phyloP scores from a whole-genome alignment of 2,888 invertebrate genomes.

The Zhuqinia jingwanae region DNA sequence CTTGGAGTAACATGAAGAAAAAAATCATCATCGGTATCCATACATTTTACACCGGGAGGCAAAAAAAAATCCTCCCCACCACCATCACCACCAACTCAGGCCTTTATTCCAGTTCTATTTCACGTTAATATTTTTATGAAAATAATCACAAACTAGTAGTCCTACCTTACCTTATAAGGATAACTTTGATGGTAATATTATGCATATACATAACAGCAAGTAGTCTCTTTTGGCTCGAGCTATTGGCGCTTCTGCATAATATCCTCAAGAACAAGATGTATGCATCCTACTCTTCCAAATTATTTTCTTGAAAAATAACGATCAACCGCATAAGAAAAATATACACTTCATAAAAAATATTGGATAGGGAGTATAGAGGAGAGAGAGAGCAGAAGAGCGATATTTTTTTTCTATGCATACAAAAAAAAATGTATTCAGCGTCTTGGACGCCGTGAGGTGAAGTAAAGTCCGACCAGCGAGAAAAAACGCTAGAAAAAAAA shows the following conservation, averaged over 20 bases:
- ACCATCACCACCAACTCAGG: neutral
- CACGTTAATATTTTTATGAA: conserved; percentile 25
- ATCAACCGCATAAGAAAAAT: neutral
- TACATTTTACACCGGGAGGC: conserved; percentile 30
- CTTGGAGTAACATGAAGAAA: neutral
- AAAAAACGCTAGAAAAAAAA: conserved; percentile 65
- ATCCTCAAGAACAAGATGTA: conserved; percentile 29
- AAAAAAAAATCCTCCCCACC: no score
- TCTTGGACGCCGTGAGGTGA: conserved; percentile 57
- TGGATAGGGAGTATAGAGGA: neutral
- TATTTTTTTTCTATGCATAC: conserved; percentile 33
- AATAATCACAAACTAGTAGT: conserved; percentile 56
- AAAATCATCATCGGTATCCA: neutral
- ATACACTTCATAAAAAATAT: neutral
- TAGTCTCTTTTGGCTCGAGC: conserved; percentile 70
- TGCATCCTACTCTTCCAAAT: neutral
- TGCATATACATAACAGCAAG: conserved; percentile 67
- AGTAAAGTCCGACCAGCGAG: conserved; percentile 52
- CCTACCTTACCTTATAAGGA: conserved; percentile 53
- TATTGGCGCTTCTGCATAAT: conserved; percentile 67
- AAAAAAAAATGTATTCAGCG: conserved; percentile 19
- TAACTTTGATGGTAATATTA: conserved; percentile 58
- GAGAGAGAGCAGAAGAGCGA: neutral
- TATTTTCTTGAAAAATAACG: conserved; percentile 5
- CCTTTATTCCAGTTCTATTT: neutral